Percentiles rank a stretch among this genome's conserved stretches.
Evolutionary conservation across 1,140 invertebrate genomes (phyloP).

Genomic region (Phymorhynchus buccinoides): DNA sequence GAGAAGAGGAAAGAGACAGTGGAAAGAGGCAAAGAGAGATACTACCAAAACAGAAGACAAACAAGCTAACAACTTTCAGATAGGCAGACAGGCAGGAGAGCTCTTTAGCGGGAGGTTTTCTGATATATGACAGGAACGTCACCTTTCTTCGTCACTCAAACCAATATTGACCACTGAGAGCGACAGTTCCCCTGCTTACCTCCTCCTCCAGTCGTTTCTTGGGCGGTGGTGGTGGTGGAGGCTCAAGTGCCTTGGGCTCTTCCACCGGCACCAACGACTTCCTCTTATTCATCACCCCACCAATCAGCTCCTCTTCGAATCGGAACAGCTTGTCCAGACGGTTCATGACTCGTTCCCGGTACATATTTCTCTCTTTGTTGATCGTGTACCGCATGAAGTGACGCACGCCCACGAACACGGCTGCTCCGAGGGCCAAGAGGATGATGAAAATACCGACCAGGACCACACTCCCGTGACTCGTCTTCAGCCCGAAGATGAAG

Average conservation of each 20-base stretch:
- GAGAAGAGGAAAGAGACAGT: too few relatives aligned
- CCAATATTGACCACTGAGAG: neutral
- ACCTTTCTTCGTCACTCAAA: neutral
- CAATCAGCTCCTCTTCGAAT: neutral
- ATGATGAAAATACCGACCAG: conserved; percentile 8
- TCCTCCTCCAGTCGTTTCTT: conserved; percentile 5
- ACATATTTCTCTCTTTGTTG: neutral
- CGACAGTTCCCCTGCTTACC: neutral
- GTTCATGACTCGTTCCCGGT: conserved; percentile 14
- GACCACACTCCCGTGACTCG: neutral
- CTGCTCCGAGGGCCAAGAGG: neutral
- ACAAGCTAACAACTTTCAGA: too few relatives aligned
- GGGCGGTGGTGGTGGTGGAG: neutral
- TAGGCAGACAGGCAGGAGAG: too few relatives aligned
- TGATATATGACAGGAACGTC: too few relatives aligned
- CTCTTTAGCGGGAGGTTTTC: neutral
- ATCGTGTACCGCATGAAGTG: neutral
- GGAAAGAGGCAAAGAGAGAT: too few relatives aligned
- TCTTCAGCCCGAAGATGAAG: conserved; percentile 13
- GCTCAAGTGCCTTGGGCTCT: neutral
- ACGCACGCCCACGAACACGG: neutral
- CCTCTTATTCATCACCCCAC: neutral
- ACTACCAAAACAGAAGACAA: too few relatives aligned
- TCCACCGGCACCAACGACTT: neutral
- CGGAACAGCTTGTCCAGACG: conserved; percentile 20